Percentiles rank a stretch among this genome's conserved stretches.
These are phyloP conservation scores for Phodopus roborovskii DNA, from an alignment of 2,113 vertebrate species.

Conservation along the genomic window DNA sequence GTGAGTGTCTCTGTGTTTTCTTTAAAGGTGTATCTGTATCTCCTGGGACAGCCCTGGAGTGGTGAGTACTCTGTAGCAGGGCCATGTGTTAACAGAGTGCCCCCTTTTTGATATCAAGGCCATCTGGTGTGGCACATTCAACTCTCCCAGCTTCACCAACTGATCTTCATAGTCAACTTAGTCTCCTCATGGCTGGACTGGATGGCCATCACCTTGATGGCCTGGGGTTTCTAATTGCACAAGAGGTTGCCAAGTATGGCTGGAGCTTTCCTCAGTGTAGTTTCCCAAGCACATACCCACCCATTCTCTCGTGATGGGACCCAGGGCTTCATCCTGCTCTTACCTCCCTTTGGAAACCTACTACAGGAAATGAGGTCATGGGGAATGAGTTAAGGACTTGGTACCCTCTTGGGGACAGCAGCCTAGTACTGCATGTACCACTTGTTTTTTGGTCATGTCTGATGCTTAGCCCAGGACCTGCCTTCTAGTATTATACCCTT, in stretches of 20 bases:
- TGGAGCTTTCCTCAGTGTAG: neutral
- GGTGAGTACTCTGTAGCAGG: slow-evolving; percentile 43
- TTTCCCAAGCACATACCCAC: neutral
- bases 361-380: neutral
- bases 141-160: neutral
- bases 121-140: slow-evolving; percentile 48
- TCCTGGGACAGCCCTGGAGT: slow-evolving; percentile 66
- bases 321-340: neutral
- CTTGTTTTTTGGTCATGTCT: neutral
- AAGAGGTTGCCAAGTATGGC: slow-evolving; percentile 19
- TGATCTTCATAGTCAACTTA: slow-evolving; percentile 70
- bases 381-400: slow-evolving; percentile 32
- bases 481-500: neutral
- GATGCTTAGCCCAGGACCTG: neutral
- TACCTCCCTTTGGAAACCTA: neutral
- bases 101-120: slow-evolving; percentile 7
- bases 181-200: slow-evolving; percentile 66
- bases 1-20: slow-evolving; percentile 11
- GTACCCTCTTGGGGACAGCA: neutral
- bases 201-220: slow-evolving; percentile 26
- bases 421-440: rapidly evolving
- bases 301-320: neutral
- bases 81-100: slow-evolving; percentile 75
- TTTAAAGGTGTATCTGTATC: slow-evolving; percentile 69
- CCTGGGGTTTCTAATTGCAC: slow-evolving; percentile 35